phyloP scores from a whole-genome alignment of 2,888 invertebrate genomes.

The Melinopterus prodromus region DNA sequence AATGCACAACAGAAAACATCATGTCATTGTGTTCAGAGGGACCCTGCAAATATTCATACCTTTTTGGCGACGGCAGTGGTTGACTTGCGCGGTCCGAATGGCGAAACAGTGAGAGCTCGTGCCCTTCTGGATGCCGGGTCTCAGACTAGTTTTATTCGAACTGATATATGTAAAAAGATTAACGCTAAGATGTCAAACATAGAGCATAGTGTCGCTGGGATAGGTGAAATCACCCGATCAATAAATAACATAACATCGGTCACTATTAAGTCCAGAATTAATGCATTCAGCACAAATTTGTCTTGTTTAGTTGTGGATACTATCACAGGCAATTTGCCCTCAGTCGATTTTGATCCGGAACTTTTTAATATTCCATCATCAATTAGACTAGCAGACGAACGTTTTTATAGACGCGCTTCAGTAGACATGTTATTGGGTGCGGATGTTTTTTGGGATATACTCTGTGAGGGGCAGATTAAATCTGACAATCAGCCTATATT shows the following conservation, averaged over 20 bases:
- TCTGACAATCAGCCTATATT: constrained; percentile 7
- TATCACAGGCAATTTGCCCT: constrained; percentile 9
- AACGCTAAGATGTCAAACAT: not conserved
- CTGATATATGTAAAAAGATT: constrained; percentile 9
- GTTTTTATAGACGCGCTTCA: too few species aligned
- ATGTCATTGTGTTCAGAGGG: not conserved
- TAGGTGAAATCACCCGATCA: constrained; percentile 11
- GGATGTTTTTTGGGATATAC: constrained; percentile 9
- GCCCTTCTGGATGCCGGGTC: constrained; percentile 30
- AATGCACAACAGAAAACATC: not conserved
- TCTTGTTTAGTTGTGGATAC: constrained; percentile 5
- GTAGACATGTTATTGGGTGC: not conserved
- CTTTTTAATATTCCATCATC: too few species aligned
- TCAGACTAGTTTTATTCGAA: constrained; percentile 20
- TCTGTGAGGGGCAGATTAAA: not conserved
- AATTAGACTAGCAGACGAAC: not conserved
- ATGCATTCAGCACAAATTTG: not conserved
- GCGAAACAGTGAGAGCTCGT: constrained; percentile 6
- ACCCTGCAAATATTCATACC: not conserved
- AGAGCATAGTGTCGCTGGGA: not conserved
- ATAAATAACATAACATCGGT: not conserved
- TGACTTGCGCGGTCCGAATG: not conserved
- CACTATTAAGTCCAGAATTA: constrained; percentile 11
- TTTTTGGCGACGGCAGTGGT: constrained; percentile 26
- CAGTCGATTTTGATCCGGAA: too few species aligned